Conservation (phyloP, 2,113 vertebrate genomes). For the Neolamprologus ventralis region DNA sequence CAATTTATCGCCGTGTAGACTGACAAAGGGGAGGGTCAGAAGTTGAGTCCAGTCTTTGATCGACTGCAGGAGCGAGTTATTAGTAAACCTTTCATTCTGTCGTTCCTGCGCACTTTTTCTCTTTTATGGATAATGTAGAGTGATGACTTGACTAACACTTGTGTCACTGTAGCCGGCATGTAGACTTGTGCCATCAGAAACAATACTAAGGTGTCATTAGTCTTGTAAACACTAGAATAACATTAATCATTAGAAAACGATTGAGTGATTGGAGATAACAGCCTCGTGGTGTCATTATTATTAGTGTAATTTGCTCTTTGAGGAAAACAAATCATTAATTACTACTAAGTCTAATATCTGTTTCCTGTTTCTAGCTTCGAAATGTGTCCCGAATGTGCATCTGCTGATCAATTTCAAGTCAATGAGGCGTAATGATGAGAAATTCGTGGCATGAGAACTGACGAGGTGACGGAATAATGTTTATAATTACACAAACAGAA, state of each 20-base stretch:
- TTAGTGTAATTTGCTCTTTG: not conserved
- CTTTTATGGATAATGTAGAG: not conserved
- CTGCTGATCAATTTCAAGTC: not conserved
- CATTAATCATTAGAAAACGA: not conserved
- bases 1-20: not conserved
- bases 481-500: not conserved
- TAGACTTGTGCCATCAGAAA: not conserved
- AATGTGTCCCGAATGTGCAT: not conserved
- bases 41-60: not conserved
- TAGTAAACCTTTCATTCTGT: not conserved
- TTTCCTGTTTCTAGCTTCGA: not conserved
- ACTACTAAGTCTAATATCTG: not conserved
- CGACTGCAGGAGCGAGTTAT: not conserved
- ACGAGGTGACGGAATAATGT: not conserved
- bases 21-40: not conserved
- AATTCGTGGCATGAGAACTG: not conserved
- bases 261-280: not conserved
- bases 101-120: not conserved
- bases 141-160: not conserved
- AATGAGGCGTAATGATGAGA: conserved; percentile 5
- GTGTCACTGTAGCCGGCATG: not conserved
- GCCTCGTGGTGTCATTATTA: not conserved
- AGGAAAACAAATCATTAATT: conserved; percentile 10
- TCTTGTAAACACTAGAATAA: not conserved
- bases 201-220: not conserved